Percentiles rank a stretch among this genome's conserved stretches.
Conservation (phyloP, 2,797 vertebrate species). For the Rhynchotus rufescens region DNA sequence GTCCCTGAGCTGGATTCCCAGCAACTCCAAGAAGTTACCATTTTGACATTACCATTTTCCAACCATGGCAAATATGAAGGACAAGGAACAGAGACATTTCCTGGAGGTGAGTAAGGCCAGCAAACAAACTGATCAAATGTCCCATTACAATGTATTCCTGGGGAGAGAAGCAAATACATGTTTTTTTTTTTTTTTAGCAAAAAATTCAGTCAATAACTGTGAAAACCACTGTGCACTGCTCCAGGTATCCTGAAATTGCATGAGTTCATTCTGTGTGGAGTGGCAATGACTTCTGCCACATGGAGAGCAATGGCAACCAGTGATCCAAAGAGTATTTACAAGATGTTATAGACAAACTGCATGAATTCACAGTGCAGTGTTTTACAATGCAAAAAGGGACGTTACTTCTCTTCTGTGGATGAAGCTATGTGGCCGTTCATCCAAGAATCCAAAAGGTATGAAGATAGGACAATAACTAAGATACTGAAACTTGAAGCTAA, state of each 20-base stretch:
- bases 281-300: not conserved
- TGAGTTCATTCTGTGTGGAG: not conserved
- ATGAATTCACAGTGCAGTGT: not conserved
- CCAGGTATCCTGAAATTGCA: not conserved
- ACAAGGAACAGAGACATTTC: slow-evolving; percentile 92
- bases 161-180: not conserved
- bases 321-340: not conserved
- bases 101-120: slow-evolving; percentile 92
- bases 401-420: not conserved
- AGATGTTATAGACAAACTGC: not conserved
- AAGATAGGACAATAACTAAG: not conserved
- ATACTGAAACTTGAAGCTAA: not conserved
- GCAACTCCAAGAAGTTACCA: not conserved
- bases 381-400: not conserved
- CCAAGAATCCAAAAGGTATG: not conserved
- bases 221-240: not conserved
- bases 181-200: no score
- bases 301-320: no score
- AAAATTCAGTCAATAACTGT: not conserved
- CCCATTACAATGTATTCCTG: slow-evolving; percentile 90
- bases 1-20: not conserved
- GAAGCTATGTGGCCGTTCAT: not conserved
- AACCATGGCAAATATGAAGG: slow-evolving; percentile 91
- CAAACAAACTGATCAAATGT: slow-evolving; percentile 90
- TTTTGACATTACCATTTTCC: slow-evolving; percentile 71